A percentile compares a stretch with the other conserved stretches of the same genome.
These are phyloP conservation scores for Cheilosia grossa DNA, from an alignment of 2,888 invertebrate species.

Conservation along the genomic window DNA sequence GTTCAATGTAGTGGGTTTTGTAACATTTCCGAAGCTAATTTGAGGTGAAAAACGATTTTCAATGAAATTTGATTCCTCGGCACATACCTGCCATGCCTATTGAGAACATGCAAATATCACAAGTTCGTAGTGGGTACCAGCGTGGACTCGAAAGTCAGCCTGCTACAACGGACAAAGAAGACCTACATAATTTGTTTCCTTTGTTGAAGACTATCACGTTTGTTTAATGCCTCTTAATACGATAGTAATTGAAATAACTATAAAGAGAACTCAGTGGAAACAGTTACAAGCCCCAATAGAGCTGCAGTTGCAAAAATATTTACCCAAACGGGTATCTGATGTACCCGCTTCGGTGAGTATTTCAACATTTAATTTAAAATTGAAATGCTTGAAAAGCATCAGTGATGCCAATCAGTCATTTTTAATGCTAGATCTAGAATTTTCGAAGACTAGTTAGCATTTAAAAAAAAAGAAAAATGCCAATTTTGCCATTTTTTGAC, in stretches of 20 bases:
- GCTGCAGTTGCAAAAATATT: background rate
- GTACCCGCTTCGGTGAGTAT: no score
- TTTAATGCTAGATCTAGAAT: no score
- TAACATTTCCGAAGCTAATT: slow-evolving; percentile 74
- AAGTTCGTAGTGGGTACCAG: background rate
- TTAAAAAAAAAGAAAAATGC: no score
- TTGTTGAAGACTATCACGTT: slow-evolving; percentile 65
- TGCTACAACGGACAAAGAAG: slow-evolving; percentile 65
- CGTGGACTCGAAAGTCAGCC: slow-evolving; percentile 48
- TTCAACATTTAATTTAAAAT: no score
- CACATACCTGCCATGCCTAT: background rate
- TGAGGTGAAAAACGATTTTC: slow-evolving; percentile 74
- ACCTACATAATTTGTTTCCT: slow-evolving; percentile 73
- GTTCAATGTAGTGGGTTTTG: slow-evolving; percentile 62
- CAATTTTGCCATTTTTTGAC: no score
- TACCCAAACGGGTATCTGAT: background rate
- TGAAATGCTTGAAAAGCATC: no score
- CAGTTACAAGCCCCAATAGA: background rate
- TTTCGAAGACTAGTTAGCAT: no score
- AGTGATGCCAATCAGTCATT: no score
- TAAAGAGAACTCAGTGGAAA: slow-evolving; percentile 18
- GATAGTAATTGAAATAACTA: slow-evolving; percentile 63
- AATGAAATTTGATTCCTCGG: slow-evolving; percentile 64
- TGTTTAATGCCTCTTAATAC: slow-evolving; percentile 64
- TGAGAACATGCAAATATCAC: background rate